A percentile compares a stretch with the other conserved stretches of the same genome.
phyloP scores from a whole-genome alignment of 2,113 vertebrate genomes.

The Suricata suricatta region DNA sequence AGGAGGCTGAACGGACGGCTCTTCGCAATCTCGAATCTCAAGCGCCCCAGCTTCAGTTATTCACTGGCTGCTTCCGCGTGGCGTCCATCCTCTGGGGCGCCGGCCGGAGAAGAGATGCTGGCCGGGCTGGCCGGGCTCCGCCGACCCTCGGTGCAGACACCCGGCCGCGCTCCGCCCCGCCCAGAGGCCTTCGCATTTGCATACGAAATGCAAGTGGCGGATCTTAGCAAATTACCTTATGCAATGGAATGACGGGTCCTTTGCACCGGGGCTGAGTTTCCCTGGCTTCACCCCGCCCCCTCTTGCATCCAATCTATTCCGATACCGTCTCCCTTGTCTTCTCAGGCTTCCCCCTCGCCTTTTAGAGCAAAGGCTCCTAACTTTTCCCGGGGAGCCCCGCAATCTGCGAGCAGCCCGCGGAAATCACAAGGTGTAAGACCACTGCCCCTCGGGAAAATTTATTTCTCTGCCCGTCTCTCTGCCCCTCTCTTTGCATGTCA shows the following conservation, averaged over 20 bases:
- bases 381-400: neutral
- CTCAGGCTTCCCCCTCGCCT: accelerated
- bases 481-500: neutral
- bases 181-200: slow-evolving; percentile 53
- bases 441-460: neutral
- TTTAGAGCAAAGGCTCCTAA: neutral
- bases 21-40: neutral
- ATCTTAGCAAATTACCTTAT: neutral
- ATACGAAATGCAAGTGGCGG: neutral
- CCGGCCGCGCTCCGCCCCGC: neutral
- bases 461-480: neutral
- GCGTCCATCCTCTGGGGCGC: neutral
- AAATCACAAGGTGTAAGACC: neutral
- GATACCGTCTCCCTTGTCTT: neutral
- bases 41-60: neutral
- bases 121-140: accelerated
- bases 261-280: neutral
- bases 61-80: accelerated
- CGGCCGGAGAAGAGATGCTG: neutral
- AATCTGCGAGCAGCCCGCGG: neutral
- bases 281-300: neutral
- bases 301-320: neutral
- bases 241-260: neutral
- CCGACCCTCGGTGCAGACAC: neutral
- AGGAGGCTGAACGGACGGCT: neutral